These are phyloP conservation scores for Pempheris klunzingeri DNA, from an alignment of 2,797 vertebrate species.

Conservation along the genomic window DNA sequence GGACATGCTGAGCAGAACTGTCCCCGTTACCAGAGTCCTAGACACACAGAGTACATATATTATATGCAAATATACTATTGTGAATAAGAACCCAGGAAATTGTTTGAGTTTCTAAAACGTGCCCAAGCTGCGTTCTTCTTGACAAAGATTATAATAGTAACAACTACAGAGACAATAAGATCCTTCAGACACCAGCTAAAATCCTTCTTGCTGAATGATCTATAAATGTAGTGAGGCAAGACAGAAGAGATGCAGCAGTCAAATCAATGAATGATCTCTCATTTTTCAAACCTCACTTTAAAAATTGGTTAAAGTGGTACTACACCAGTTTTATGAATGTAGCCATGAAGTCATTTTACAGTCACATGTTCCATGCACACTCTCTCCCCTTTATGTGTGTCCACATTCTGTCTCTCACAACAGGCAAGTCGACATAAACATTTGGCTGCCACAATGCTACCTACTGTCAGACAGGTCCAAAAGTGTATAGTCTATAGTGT, in stretches of 20 bases:
- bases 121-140: not conserved
- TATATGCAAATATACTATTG: not conserved
- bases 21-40: constrained; percentile 77
- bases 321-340: not conserved
- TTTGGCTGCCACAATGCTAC: too few relatives aligned
- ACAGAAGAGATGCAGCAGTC: not conserved
- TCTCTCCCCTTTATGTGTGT: not conserved
- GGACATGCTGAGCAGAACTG: constrained; percentile 82
- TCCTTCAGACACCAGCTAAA: not conserved
- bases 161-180: not conserved
- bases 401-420: not conserved
- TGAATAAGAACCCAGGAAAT: not conserved
- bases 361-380: not conserved
- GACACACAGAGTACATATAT: constrained; percentile 6
- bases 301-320: not conserved
- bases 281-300: not conserved
- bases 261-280: not conserved
- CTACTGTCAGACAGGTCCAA: not conserved
- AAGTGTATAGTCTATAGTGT: too few relatives aligned
- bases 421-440: not conserved
- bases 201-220: not conserved
- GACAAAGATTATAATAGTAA: not conserved
- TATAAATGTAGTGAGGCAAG: not conserved
- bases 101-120: not conserved
- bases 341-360: not conserved